Conservation (phyloP, 1,140 invertebrate genomes). For the Sminthurinus signatus region DNA sequence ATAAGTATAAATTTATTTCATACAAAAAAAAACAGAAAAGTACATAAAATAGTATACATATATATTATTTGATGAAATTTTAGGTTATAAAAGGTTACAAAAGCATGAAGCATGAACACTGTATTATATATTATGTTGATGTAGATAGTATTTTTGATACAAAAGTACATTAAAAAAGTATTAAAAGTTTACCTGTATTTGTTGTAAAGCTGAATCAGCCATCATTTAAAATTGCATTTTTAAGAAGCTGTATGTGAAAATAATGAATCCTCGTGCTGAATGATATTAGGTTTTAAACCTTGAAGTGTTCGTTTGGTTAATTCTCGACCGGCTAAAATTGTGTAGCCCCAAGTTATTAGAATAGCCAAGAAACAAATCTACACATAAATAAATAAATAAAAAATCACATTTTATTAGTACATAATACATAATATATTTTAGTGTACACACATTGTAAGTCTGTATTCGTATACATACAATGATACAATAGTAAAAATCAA, state of each 20-base stretch:
- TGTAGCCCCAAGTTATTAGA: constrained; percentile 23
- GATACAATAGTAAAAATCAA: too few species aligned
- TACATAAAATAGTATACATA: not conserved
- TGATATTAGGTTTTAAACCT: not conserved
- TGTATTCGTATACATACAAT: too few species aligned
- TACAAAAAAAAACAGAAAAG: constrained; percentile 3
- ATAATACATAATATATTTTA: too few species aligned
- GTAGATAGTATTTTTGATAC: too few species aligned
- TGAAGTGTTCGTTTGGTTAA: constrained; percentile 1
- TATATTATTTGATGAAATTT: too few species aligned
- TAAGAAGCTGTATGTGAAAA: too few species aligned
- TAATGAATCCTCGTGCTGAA: not conserved
- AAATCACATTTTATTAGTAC: too few species aligned
- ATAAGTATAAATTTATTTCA: too few species aligned
- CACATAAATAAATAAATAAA: too few species aligned
- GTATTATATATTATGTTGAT: too few species aligned
- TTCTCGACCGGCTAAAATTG: constrained; percentile 23
- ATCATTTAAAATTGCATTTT: too few species aligned
- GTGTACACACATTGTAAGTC: too few species aligned
- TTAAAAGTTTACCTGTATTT: constrained; percentile 25
- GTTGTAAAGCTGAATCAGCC: constrained; percentile 20
- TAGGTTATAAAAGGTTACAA: not conserved
- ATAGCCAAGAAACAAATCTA: constrained; percentile 28
- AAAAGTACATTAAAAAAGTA: not conserved
- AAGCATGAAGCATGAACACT: not conserved